These are phyloP conservation scores for Pogonophryne albipinna DNA, from an alignment of 2,797 vertebrate genomes.

Conservation along the genomic window DNA sequence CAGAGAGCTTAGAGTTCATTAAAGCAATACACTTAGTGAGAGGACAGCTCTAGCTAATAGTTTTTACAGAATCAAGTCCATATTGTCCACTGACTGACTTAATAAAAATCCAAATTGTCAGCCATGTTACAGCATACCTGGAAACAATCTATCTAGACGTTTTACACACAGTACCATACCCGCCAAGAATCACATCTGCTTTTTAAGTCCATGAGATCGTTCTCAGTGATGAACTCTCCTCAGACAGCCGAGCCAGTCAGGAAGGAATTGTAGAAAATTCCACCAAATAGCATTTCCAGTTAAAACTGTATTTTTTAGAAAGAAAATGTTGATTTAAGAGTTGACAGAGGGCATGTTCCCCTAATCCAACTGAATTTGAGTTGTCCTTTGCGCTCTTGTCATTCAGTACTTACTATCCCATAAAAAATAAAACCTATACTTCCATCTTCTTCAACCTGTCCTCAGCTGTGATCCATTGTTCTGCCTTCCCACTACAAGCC, in stretches of 20 bases:
- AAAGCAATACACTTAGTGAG: neutral
- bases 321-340: conserved; percentile 17
- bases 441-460: conserved; percentile 37
- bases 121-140: conserved; percentile 45
- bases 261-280: conserved; percentile 32
- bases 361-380: conserved; percentile 4
- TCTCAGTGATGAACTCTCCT: conserved; percentile 27
- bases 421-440: conserved; percentile 10
- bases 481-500: conserved; percentile 1
- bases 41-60: neutral
- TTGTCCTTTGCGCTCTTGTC: conserved; percentile 4
- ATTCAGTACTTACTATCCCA: conserved; percentile 10
- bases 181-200: conserved; percentile 68
- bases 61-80: conserved; percentile 13
- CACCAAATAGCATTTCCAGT: conserved; percentile 15
- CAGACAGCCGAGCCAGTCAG: conserved; percentile 14
- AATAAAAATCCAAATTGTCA: conserved; percentile 29
- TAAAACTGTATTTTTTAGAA: conserved; percentile 5
- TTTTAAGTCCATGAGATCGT: conserved; percentile 40
- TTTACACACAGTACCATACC: conserved; percentile 15
- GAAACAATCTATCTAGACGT: conserved; percentile 39
- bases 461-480: conserved; percentile 38
- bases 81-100: conserved; percentile 28
- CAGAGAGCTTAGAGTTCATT: neutral
- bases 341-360: neutral